These are phyloP conservation scores for Spea bombifrons DNA, from an alignment of 2,113 vertebrate genomes.

Conservation along the genomic window DNA sequence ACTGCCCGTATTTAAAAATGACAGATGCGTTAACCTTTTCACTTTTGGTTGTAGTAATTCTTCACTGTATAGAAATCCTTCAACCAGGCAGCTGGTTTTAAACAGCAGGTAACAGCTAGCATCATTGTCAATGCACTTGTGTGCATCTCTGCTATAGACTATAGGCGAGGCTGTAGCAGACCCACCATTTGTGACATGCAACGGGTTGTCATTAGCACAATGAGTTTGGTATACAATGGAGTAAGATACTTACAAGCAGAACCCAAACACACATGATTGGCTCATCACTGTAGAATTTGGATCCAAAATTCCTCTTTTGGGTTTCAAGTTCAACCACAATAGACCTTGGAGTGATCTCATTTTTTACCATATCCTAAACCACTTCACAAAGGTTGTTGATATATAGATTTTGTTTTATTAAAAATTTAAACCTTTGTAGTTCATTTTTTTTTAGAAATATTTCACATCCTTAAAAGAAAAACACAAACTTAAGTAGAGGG, in stretches of 20 bases:
- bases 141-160: too few relatives aligned
- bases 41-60: too few relatives aligned
- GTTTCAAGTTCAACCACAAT: slow-evolving; percentile 89
- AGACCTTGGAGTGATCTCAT: slow-evolving; percentile 84
- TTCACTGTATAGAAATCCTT: too few relatives aligned
- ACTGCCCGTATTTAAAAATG: too few relatives aligned
- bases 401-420: slow-evolving; percentile 77
- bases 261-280: slow-evolving; percentile 84
- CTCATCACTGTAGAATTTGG: slow-evolving; percentile 88
- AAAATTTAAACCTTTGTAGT: slow-evolving; percentile 94
- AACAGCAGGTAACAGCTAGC: too few relatives aligned
- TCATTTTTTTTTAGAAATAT: slow-evolving; percentile 86
- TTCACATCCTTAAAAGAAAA: slow-evolving; percentile 91
- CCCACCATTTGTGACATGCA: slow-evolving; percentile 64
- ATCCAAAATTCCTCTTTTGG: slow-evolving; percentile 94
- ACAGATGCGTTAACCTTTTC: too few relatives aligned
- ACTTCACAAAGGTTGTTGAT: slow-evolving; percentile 89
- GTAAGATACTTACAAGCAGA: slow-evolving; percentile 97
- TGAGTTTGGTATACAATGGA: slow-evolving; percentile 74
- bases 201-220: slow-evolving; percentile 71
- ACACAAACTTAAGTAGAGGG: slow-evolving; percentile 90
- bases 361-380: slow-evolving; percentile 89
- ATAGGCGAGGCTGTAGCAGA: neutral
- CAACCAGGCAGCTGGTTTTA: too few relatives aligned
- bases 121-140: too few relatives aligned